phyloP scores from a whole-genome alignment of 2,113 vertebrate species.

The Trematomus loennbergii region DNA sequence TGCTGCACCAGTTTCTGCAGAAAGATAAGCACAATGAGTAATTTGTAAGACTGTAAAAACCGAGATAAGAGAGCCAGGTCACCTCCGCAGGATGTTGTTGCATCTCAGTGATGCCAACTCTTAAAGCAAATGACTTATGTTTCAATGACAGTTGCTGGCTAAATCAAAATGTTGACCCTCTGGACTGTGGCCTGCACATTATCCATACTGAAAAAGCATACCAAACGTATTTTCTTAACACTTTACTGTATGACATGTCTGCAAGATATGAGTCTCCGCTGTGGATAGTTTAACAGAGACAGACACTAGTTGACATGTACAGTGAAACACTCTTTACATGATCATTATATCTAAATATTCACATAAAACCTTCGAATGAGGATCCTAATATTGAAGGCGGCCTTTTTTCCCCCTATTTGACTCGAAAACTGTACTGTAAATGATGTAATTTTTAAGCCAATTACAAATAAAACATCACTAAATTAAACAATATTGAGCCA shows the following conservation, averaged over 20 bases:
- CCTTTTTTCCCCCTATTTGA: not conserved
- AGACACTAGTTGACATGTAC: not conserved
- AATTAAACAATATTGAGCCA: not conserved
- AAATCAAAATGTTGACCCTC: not conserved
- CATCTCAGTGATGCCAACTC: not conserved
- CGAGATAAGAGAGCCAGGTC: not conserved
- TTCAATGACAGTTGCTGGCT: not conserved
- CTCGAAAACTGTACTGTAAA: not conserved
- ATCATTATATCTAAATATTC: not conserved
- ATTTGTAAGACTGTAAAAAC: not conserved
- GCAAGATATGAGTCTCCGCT: not conserved
- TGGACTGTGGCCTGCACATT: not conserved
- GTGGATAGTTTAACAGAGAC: not conserved
- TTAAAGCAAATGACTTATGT: not conserved
- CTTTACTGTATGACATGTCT: not conserved
- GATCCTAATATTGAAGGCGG: not conserved
- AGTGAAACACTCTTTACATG: not conserved
- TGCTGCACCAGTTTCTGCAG: slow-evolving; percentile 56
- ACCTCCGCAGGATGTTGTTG: slow-evolving; percentile 2
- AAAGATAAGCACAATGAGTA: slow-evolving; percentile 10
- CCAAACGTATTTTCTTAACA: not conserved
- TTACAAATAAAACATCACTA: not conserved
- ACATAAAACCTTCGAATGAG: not conserved
- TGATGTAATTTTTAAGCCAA: not conserved
- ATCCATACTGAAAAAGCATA: not conserved